Percentiles rank a stretch among this genome's conserved stretches.
Conservation (phyloP, 2,113 vertebrate species). For the Oophaga pumilio region DNA sequence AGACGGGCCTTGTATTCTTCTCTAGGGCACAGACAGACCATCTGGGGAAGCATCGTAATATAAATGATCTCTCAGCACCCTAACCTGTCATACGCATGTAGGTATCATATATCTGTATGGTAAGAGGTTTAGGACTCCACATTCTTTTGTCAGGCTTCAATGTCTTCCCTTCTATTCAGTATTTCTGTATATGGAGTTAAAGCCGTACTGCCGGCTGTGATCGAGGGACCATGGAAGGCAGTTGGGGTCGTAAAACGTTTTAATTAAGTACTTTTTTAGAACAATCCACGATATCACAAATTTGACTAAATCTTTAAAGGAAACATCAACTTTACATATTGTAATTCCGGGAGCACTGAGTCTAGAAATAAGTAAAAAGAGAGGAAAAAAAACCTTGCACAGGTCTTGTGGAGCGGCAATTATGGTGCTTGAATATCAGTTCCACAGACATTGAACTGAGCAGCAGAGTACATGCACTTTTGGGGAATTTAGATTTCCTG, state of each 20-base stretch:
- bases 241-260: background rate
- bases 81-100: background rate
- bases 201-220: background rate
- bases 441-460: too few species aligned
- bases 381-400: too few species aligned
- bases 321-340: background rate
- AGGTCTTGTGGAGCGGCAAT: too few species aligned
- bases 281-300: background rate
- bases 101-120: background rate
- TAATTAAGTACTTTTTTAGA: background rate
- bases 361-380: too few species aligned
- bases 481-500: too few species aligned
- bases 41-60: constrained; percentile 31
- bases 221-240: background rate
- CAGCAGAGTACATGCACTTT: too few species aligned
- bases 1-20: constrained; percentile 17
- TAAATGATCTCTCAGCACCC: background rate
- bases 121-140: background rate
- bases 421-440: too few species aligned
- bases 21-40: constrained; percentile 26
- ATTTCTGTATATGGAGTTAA: constrained; percentile 8
- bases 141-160: background rate
- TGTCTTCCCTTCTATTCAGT: background rate
- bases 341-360: too few species aligned
- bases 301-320: background rate